Conservation (phyloP, 2,888 invertebrate species). For the Stramonita haemastoma region DNA sequence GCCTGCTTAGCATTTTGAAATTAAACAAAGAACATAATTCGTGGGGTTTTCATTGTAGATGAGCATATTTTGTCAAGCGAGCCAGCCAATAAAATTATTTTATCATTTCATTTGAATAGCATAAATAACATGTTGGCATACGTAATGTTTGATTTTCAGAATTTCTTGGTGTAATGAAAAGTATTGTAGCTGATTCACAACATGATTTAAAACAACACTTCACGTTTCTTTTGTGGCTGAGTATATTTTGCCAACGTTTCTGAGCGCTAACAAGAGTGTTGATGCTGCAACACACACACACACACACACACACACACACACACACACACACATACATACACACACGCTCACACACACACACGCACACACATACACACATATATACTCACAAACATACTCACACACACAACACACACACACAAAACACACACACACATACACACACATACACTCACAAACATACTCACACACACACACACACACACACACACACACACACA, state of each 20-base stretch:
- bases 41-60: not conserved
- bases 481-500: no score
- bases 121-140: no score
- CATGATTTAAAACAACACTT: not conserved
- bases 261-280: no score
- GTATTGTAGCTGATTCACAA: not conserved
- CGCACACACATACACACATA: not conserved
- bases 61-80: no score
- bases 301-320: constrained; percentile 20
- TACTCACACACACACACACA: not conserved
- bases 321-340: constrained; percentile 10
- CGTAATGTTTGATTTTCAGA: no score
- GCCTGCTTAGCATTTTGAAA: no score
- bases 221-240: not conserved
- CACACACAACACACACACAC: not conserved
- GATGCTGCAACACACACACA: not conserved
- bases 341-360: not conserved
- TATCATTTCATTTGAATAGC: no score
- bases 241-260: no score
- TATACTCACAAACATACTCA: not conserved
- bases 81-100: no score
- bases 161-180: no score
- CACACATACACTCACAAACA: not conserved
- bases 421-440: not conserved
- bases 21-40: no score